These are phyloP conservation scores for Zoanthus gigantus DNA, from an alignment of 92 coral and sea anemone species.

Conservation along the genomic window DNA sequence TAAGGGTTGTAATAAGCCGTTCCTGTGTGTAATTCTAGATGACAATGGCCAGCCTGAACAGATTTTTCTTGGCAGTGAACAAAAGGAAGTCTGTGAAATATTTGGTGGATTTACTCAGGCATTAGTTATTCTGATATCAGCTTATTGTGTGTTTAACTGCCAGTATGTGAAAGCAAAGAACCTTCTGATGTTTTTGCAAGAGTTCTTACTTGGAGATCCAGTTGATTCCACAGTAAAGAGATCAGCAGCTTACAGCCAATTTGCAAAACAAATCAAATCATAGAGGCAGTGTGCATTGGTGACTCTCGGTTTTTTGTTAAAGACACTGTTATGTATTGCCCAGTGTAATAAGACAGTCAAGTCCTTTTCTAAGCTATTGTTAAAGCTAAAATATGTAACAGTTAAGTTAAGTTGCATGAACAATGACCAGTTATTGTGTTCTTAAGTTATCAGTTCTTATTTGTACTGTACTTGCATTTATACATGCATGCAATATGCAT, in stretches of 20 bases:
- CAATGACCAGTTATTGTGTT: slow-evolving; percentile 37
- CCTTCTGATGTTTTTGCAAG: slow-evolving; percentile 56
- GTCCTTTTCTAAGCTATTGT: slow-evolving; percentile 25
- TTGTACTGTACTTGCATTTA: slow-evolving; percentile 8
- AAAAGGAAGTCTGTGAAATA: slow-evolving; percentile 53
- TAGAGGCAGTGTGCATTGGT: slow-evolving; percentile 36
- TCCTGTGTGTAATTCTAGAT: slow-evolving; percentile 35
- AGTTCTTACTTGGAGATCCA: slow-evolving; percentile 43
- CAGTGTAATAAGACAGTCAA: slow-evolving; percentile 14
- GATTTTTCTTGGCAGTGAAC: slow-evolving; percentile 55
- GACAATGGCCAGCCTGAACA: slow-evolving; percentile 30
- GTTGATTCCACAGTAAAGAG: slow-evolving; percentile 45
- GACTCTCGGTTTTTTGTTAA: slow-evolving; percentile 11
- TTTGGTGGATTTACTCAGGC: slow-evolving; percentile 44
- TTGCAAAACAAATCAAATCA: slow-evolving; percentile 47
- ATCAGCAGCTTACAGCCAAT: slow-evolving; percentile 42
- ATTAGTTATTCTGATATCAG: slow-evolving; percentile 37
- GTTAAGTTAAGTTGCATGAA: slow-evolving; percentile 27
- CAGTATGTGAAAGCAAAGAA: slow-evolving; percentile 39
- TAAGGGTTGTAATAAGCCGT: slow-evolving; percentile 44
- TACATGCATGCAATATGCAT: slow-evolving; percentile 30
- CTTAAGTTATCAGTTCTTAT: slow-evolving; percentile 15
- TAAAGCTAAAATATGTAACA: slow-evolving; percentile 16
- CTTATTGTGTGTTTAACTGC: slow-evolving; percentile 45
- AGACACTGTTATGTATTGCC: slow-evolving; percentile 32